These are phyloP conservation scores for Ernsta delagoae DNA, from an alignment of 2,888 invertebrate species.

Conservation along the genomic window DNA sequence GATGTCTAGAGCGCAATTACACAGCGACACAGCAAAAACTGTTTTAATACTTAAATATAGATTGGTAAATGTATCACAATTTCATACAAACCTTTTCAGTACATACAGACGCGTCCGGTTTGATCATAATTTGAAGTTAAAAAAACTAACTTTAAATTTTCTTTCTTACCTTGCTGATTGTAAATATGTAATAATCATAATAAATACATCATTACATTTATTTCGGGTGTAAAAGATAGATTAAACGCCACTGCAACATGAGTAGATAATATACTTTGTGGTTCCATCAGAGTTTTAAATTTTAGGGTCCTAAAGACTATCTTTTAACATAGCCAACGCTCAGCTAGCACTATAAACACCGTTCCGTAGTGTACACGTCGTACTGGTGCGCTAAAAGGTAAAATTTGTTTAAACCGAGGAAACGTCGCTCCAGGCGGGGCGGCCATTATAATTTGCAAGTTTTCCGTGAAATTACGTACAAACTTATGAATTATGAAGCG, in stretches of 20 bases:
- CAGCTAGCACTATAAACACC: neutral
- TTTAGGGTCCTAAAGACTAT: neutral
- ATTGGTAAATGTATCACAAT: no score
- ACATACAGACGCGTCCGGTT: no score
- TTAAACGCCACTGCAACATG: neutral
- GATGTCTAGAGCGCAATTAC: neutral
- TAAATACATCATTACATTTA: no score
- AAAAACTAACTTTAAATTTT: no score
- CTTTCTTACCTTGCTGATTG: no score
- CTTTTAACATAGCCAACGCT: neutral
- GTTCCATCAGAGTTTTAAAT: no score
- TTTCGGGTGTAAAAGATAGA: no score
- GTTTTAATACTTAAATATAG: neutral
- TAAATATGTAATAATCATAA: no score
- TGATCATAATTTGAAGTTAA: no score
- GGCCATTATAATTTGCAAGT: constrained; percentile 36
- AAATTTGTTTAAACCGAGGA: constrained; percentile 21
- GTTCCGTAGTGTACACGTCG: neutral
- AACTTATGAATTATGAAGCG: constrained; percentile 38
- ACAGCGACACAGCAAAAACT: neutral
- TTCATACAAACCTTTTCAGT: no score
- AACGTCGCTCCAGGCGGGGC: constrained; percentile 11
- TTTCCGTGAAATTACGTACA: constrained; percentile 31
- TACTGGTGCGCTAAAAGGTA: constrained; percentile 20
- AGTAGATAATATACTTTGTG: neutral